A percentile compares a stretch with the other conserved stretches of the same genome.
These are phyloP conservation scores for Rhinoderma darwinii DNA, from an alignment of 2,113 vertebrate genomes.

Conservation along the genomic window DNA sequence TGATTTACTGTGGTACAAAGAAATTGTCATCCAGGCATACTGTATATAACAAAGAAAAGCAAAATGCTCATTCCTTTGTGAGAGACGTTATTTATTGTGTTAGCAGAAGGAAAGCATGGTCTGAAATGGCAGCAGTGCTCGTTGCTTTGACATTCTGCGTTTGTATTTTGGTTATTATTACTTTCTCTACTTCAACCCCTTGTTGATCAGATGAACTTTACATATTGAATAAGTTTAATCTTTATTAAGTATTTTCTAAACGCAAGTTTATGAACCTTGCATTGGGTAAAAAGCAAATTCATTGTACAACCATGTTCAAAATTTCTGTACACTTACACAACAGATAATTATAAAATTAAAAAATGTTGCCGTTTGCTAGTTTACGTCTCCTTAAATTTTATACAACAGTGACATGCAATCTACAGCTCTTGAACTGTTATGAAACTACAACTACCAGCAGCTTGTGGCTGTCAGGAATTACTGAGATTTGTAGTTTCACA, in stretches of 20 bases:
- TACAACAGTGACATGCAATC: too few relatives aligned
- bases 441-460: too few relatives aligned
- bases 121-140: background rate
- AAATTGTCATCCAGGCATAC: slow-evolving; percentile 31
- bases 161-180: too few relatives aligned
- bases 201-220: background rate
- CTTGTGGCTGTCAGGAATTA: too few relatives aligned
- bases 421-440: too few relatives aligned
- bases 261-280: background rate
- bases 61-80: slow-evolving; percentile 34
- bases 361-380: too few relatives aligned
- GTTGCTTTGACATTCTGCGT: slow-evolving; percentile 20
- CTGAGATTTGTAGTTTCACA: too few relatives aligned
- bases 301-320: too few relatives aligned
- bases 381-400: too few relatives aligned
- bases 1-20: slow-evolving; percentile 65
- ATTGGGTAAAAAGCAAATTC: too few relatives aligned
- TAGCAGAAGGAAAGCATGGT: background rate
- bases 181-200: background rate
- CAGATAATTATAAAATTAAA: too few relatives aligned
- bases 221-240: background rate
- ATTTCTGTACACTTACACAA: too few relatives aligned
- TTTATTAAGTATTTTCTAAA: background rate
- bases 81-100: slow-evolving; percentile 40
- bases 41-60: slow-evolving; percentile 31